Percentiles rank a stretch among this genome's conserved stretches.
phyloP scores from a whole-genome alignment of 2,797 vertebrate genomes.

The Pitangus sulphuratus region DNA sequence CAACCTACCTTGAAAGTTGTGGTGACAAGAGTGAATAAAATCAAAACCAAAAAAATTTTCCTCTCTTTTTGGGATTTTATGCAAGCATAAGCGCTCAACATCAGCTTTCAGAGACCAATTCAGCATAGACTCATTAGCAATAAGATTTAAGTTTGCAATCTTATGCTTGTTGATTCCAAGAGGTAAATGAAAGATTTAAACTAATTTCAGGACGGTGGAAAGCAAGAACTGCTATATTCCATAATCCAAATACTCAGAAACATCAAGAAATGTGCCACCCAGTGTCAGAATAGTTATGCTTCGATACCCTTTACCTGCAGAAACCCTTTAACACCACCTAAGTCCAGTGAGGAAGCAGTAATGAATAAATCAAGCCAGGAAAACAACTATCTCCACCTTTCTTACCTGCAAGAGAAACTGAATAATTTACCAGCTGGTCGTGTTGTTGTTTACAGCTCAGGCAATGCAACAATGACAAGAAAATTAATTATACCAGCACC shows the following conservation, averaged over 20 bases:
- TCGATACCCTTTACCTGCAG: background rate
- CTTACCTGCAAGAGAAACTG: background rate
- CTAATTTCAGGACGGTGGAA: background rate
- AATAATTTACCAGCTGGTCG: background rate
- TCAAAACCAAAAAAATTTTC: background rate
- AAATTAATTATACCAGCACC: background rate
- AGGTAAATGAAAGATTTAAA: background rate
- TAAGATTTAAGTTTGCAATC: background rate
- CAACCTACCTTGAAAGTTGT: background rate
- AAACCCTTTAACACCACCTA: background rate
- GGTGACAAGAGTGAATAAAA: background rate
- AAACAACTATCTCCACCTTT: background rate
- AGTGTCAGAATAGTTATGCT: background rate
- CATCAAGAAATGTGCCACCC: background rate
- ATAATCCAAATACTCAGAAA: background rate
- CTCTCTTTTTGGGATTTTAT: background rate
- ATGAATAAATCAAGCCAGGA: background rate
- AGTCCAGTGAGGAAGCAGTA: background rate
- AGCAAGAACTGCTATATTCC: background rate
- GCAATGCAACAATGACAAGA: background rate
- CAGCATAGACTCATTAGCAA: background rate
- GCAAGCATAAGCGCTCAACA: background rate
- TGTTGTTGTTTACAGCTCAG: background rate
- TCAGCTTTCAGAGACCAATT: background rate
- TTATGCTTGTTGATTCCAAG: background rate